Base-by-base conservation (phyloP, 2,888 invertebrate species). In the Torymus texanus region DNA sequence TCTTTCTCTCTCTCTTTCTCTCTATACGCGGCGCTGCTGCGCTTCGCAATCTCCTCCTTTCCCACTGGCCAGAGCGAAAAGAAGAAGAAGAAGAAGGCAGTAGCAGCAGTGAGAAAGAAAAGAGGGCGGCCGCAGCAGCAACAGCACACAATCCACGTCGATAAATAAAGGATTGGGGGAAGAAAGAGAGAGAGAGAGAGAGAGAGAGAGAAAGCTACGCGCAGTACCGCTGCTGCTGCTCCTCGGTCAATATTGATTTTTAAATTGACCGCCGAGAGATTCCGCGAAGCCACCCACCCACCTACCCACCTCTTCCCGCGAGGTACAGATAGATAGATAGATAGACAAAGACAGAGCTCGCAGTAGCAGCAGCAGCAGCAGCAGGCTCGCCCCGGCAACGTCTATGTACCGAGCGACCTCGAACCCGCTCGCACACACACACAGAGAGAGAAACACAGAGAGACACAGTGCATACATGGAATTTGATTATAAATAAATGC, bases 401-500 rank as follows among this genome's bases (percentile, higher is more conserved):
- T 41, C 41, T 41, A 41, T 41, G 41, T 41, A 41, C 41, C 41
- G 41, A 41, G 41, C 41, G 41, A 41, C 41, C 41, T 41, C 41
- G 41, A 41, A 8, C 41, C 8, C 41, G 8, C 41, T 8, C 29
- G 5, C 29, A 29, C 18, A 3, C 29, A 61, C 51, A 21, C 50
- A 71, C 13, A 21, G 2, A 61, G 24, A 61, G 61, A 24, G 24
- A 13, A 11, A 51, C 13, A 13, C 73, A 24, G 53, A 55, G 21
- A 82, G 81, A 81, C 82, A 51, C 82, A 51, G 66, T 74, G 58
- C 71, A 71, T 71, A 55, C 72, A 67, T 62, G 84, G 84, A 89
- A 90, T 90, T 90, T 88, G 89, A 90, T 90, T 90, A 90, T 90
- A 90, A 89, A 90, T 90, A 89, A 89, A 90, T 89, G 88, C 86